Evolutionary conservation across 2,113 vertebrate species (phyloP).

Genomic region (Malurus melanocephalus): DNA sequence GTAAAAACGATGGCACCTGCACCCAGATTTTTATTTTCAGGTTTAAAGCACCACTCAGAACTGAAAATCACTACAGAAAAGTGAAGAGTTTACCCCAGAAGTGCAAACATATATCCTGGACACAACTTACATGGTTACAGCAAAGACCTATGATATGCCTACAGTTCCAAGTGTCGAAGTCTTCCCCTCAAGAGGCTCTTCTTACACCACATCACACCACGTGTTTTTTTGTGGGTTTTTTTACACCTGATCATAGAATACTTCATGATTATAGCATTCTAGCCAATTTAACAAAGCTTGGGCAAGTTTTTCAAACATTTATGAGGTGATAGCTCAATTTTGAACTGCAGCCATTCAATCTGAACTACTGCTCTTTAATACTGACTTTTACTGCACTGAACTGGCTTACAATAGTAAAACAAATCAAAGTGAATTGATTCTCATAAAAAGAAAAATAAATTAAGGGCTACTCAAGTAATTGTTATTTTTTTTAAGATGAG

Average conservation of each 20-base stretch:
- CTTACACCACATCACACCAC: not conserved
- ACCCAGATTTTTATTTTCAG: not conserved
- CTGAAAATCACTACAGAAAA: not conserved
- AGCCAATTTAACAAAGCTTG: not conserved
- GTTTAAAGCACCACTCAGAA: not conserved
- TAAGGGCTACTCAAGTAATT: not conserved
- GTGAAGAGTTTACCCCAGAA: not conserved
- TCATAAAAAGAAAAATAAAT: not conserved
- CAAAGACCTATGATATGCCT: not conserved
- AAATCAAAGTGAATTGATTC: not conserved
- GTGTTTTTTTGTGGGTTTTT: not conserved
- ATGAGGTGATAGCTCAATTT: not conserved
- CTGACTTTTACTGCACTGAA: not conserved
- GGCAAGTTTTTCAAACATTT: not conserved
- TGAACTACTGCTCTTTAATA: not conserved
- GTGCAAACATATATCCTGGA: not conserved
- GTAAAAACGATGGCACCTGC: not conserved
- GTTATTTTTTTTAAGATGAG: not conserved
- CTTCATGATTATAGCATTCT: not conserved
- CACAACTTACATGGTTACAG: not conserved
- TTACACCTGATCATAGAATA: not conserved
- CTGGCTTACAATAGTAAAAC: not conserved
- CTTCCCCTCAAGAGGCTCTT: accelerated
- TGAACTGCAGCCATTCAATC: not conserved
- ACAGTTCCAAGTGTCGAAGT: not conserved